Evolutionary conservation across 2,797 vertebrate species (phyloP), one percentile per base, ranked within the genome.

Genomic region (Arctocebus calabarensis): DNA sequence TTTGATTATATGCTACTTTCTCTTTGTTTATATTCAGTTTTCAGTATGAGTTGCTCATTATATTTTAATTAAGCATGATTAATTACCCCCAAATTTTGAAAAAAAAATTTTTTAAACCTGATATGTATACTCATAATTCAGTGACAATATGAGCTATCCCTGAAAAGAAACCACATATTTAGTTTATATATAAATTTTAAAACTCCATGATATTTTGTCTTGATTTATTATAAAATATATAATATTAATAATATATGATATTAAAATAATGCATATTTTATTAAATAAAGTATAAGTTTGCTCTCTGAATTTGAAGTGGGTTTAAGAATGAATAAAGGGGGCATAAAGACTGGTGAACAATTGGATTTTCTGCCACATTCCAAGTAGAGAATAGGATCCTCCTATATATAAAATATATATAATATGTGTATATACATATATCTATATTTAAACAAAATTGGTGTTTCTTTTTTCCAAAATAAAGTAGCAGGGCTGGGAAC

Each of bases 271-370:
- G 32, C 6, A 82, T 93, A 77, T 68, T 90, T 87, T 79, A 91
- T 73, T 89, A 79, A 74, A 64, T 40, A 91, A 71, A 89, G 48
- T 84, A 59, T 90, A 78, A 77, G 12, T 43, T 75, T 94, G 34
- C 14, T 93, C 29, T 94, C 84, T 96, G 37, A 96, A 94, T 90
- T 93, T 83, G 68, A 83, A 86, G 20, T 66, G 61, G 68, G 4
- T 45, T 87, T 93, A 84, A 92, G 48, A 8, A 92, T 83, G 43
- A 93, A 11, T 68, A 73, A 71, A 29, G 5, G 29, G 12, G 75
- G 22, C 29, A 43, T 71, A 90, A 61, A 90, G 17, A 87, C 20
- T 73, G 13, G 43, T 83, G 48, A 96, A 84, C 40, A 64, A 70
- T 45, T 95, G 34, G 25, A 82, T 83, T 90, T 90, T 87, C 8